Conservation (phyloP, 2,888 invertebrate genomes). For the Scrobipalpa costella region DNA sequence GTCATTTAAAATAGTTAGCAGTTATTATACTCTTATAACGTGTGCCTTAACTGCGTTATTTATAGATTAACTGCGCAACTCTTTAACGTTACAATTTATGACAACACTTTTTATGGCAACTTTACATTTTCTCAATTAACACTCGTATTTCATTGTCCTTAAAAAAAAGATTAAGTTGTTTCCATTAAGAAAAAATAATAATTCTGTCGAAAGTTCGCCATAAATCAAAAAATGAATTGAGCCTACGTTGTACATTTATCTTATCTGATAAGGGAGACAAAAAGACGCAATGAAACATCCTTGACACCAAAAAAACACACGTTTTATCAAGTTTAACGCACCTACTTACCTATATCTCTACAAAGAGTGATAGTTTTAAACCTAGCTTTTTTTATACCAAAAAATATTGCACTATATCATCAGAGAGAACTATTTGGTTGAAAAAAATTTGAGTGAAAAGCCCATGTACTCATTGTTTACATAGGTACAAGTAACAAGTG, state of each 20-base stretch:
- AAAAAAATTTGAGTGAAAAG: too few species aligned
- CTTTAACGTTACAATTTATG: slow-evolving; percentile 22
- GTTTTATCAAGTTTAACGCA: slow-evolving; percentile 13
- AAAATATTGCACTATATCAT: not conserved
- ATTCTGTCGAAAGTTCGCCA: not conserved
- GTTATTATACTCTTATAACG: not conserved
- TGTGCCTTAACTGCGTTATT: not conserved
- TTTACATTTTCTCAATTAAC: slow-evolving; percentile 12
- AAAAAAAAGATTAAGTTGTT: slow-evolving; percentile 24
- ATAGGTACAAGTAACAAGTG: not conserved
- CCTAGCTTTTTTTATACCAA: not conserved
- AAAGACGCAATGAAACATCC: slow-evolving; percentile 9
- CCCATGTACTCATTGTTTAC: not conserved
- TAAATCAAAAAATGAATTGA: slow-evolving; percentile 12
- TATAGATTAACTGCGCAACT: slow-evolving; percentile 1
- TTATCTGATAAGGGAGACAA: slow-evolving; percentile 9
- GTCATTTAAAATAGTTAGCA: not conserved
- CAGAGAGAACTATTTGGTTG: too few species aligned
- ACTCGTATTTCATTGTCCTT: slow-evolving; percentile 5
- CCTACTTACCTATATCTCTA: not conserved
- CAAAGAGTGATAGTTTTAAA: not conserved
- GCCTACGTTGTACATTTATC: slow-evolving; percentile 11
- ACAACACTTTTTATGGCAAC: not conserved
- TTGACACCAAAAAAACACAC: slow-evolving; percentile 5
- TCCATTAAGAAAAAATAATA: slow-evolving; percentile 13